phyloP scores from a whole-genome alignment of 2,888 invertebrate species.

The Hedychridium roseum region DNA sequence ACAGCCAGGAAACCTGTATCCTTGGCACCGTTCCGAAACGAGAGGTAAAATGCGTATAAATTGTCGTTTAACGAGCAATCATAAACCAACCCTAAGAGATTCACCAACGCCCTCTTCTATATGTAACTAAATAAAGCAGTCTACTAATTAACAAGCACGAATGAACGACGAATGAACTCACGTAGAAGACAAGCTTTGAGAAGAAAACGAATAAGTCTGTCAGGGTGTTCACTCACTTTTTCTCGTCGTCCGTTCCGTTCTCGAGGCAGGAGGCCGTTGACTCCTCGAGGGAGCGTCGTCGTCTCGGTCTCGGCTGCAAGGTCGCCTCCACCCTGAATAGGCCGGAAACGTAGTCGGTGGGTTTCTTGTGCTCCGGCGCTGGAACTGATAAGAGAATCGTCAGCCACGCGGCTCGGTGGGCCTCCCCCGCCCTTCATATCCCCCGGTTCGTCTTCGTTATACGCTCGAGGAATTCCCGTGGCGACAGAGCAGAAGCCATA shows the following conservation, averaged over 20 bases:
- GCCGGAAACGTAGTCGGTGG: slow-evolving; percentile 75
- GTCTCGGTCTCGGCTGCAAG: slow-evolving; percentile 64
- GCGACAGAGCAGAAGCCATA: slow-evolving; percentile 24
- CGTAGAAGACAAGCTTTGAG: too few species aligned
- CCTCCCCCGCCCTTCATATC: background rate
- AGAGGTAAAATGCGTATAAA: too few species aligned
- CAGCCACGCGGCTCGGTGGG: slow-evolving; percentile 9
- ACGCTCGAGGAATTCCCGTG: slow-evolving; percentile 20
- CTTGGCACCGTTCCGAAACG: slow-evolving; percentile 10
- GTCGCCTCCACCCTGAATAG: slow-evolving; percentile 71
- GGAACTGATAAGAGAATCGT: slow-evolving; percentile 65
- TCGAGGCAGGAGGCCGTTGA: slow-evolving; percentile 43
- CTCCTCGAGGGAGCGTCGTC: slow-evolving; percentile 51
- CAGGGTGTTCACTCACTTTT: slow-evolving; percentile 31
- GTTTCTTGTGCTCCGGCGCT: slow-evolving; percentile 73
- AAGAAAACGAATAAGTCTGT: background rate
- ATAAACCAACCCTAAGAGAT: too few species aligned
- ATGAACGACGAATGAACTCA: too few species aligned
- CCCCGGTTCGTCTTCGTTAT: slow-evolving; percentile 10
- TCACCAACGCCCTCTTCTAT: too few species aligned
- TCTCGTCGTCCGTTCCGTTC: slow-evolving; percentile 49
- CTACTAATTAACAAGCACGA: too few species aligned
- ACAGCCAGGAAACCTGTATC: slow-evolving; percentile 6
- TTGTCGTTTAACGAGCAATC: too few species aligned
- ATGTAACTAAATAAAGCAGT: too few species aligned